Evolutionary conservation across 2,888 invertebrate species (phyloP).

Genomic region (Andrena hattorfiana): DNA sequence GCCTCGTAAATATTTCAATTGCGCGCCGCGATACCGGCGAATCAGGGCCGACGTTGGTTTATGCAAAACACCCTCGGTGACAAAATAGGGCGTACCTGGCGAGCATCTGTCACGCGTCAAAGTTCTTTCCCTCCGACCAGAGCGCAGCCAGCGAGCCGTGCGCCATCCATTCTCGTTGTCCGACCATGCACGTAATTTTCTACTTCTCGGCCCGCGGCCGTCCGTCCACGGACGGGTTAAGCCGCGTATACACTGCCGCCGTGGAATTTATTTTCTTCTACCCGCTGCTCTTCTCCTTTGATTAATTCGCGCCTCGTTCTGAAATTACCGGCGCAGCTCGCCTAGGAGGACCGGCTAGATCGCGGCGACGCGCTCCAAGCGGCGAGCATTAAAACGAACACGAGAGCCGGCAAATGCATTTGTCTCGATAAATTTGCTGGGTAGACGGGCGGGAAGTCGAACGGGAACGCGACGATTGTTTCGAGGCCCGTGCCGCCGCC

Average conservation of each 20-base stretch:
- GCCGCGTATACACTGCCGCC: neutral
- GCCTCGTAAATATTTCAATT: conserved; percentile 50
- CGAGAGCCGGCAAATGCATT: neutral
- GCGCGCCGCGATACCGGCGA: conserved; percentile 27
- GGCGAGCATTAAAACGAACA: neutral
- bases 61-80: conserved; percentile 45
- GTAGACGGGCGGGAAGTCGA: conserved; percentile 14
- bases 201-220: conserved; percentile 31
- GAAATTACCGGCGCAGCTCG: neutral
- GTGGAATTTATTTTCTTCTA: too few species aligned
- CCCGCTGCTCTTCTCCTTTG: too few species aligned
- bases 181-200: conserved; percentile 56
- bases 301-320: too few species aligned
- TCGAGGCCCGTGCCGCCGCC: conserved; percentile 22
- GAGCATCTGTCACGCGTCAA: conserved; percentile 53
- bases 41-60: conserved; percentile 31
- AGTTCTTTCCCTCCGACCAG: conserved; percentile 31
- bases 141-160: conserved; percentile 18
- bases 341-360: neutral
- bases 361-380: neutral
- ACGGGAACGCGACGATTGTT: conserved; percentile 36
- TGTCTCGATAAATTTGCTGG: conserved; percentile 12
- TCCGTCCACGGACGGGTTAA: conserved; percentile 10
- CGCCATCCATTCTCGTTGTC: conserved; percentile 63
- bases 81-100: conserved; percentile 41